These are phyloP conservation scores for Halichoerus grypus DNA, from an alignment of 2,113 vertebrate species.

Conservation along the genomic window DNA sequence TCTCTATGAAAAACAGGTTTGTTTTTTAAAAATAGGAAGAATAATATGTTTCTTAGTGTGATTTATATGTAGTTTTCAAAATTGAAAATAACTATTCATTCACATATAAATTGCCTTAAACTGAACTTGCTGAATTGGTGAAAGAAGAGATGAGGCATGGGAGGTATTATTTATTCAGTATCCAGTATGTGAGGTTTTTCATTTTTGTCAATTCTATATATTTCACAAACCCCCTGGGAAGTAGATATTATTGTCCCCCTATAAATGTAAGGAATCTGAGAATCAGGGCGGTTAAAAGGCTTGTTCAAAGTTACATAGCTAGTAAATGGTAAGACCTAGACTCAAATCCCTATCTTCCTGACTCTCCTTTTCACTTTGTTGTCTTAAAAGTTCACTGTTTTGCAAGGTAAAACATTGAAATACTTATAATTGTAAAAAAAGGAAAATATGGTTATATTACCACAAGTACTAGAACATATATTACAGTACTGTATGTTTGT, in stretches of 20 bases:
- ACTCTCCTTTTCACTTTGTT: background rate
- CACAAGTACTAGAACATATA: conserved; percentile 44
- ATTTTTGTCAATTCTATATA: background rate
- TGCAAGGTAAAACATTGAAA: conserved; percentile 59
- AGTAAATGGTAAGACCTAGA: background rate
- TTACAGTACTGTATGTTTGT: conserved; percentile 75
- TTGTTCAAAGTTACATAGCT: background rate
- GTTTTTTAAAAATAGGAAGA: conserved; percentile 22
- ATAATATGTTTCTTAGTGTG: background rate
- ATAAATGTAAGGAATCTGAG: background rate
- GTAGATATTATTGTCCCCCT: background rate
- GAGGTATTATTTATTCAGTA: background rate
- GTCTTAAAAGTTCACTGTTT: conserved; percentile 47
- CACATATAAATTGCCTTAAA: conserved; percentile 14
- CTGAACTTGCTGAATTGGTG: conserved; percentile 26
- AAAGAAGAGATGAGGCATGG: background rate
- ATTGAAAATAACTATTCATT: background rate
- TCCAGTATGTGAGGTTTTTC: background rate
- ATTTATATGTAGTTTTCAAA: conserved; percentile 33
- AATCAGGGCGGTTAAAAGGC: background rate
- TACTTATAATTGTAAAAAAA: conserved; percentile 76
- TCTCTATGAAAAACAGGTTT: conserved; percentile 38
- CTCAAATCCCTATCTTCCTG: background rate
- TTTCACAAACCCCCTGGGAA: background rate
- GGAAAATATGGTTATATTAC: conserved; percentile 25